Evolutionary conservation across 2,113 vertebrate genomes (phyloP), one percentile per base, ranked within the genome.

Genomic region (Ia io): DNA sequence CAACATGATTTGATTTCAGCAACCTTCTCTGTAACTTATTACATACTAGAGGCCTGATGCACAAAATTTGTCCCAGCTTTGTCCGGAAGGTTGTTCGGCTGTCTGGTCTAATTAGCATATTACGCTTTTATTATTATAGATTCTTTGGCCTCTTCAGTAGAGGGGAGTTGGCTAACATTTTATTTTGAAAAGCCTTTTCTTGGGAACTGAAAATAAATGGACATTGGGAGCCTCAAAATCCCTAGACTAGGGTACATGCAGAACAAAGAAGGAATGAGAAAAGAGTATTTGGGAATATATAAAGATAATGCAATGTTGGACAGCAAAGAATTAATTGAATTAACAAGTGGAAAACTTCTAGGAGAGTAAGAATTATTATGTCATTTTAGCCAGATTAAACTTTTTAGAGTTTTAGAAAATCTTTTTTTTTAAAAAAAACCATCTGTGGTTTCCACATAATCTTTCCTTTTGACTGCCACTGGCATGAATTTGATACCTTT

Each of bases 131-230:
- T 56, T 56, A 22, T 22, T 56, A 56, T 56, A 56, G 53, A 56
- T 90, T 88, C 30, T 93, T 91, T 73, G 32, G 42, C 56, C 10
- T 82, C 49, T 93, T 86, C 7, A 70, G 2, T 74, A 85, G 44
- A 88, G 23, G 17, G 2, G 18, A 82, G 28, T 65, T 88, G 47
- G 67, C 53, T 92, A 8, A 92, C n/a, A 18, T 37, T 67, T 69
- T 92, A 32, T 6, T 82, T 94, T 78, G 25, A 95, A 92, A 92
- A 14, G 11, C 23, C n/a, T 95, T 95, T 96, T 77, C 79, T 90
- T 82, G 69, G 42, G 67, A 82, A 80, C 90, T 86, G 80, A 92
- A 53, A 32, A 7, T 82, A 90, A 93, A 18, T 94, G 17, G n/a
- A 74, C n/a, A 59, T 44, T 16, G 53, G 51, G 42, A 90, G 2